Conservation (phyloP, 2,113 vertebrate genomes). For the Hystrix cristata region DNA sequence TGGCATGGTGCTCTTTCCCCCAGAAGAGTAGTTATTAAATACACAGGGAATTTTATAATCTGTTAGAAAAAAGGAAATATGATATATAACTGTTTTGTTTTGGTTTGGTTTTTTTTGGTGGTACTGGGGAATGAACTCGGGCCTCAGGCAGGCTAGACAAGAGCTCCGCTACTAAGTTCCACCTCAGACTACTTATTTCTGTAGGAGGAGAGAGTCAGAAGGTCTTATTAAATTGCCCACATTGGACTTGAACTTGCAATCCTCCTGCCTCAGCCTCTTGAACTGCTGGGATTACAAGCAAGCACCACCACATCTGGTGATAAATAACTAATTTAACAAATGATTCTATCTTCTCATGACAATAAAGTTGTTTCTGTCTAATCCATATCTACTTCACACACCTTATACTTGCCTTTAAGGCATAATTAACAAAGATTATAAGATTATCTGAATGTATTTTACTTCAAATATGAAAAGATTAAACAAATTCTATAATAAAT, state of each 20-base stretch:
- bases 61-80: background rate
- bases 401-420: background rate
- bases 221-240: background rate
- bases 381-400: background rate
- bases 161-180: background rate
- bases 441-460: background rate
- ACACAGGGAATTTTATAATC: background rate
- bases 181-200: background rate
- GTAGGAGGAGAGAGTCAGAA: too few relatives aligned
- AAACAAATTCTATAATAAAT: slow-evolving; percentile 42
- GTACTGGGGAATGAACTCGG: background rate
- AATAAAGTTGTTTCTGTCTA: background rate
- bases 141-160: background rate
- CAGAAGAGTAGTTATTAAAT: background rate
- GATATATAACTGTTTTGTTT: background rate
- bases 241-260: background rate
- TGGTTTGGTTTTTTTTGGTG: background rate
- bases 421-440: slow-evolving; percentile 3
- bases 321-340: background rate
- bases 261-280: background rate
- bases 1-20: background rate
- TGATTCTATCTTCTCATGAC: background rate
- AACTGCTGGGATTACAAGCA: background rate
- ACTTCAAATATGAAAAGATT: background rate
- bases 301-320: background rate